These are phyloP conservation scores for Meiosimyza decipiens DNA, from an alignment of 2,888 invertebrate species.

Conservation along the genomic window DNA sequence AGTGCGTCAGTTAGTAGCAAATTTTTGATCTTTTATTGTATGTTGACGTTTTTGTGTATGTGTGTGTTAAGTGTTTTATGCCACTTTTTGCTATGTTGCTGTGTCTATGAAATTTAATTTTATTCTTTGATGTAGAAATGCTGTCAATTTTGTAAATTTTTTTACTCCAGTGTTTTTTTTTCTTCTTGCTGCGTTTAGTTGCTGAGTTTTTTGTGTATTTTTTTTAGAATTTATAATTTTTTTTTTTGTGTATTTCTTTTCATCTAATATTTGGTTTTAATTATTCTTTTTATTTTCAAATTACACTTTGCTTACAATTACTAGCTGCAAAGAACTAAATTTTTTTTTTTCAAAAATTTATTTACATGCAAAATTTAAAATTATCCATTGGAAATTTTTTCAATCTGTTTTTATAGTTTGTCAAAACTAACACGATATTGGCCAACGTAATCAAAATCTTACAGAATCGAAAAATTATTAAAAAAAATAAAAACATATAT, in stretches of 20 bases:
- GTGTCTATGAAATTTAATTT: neutral
- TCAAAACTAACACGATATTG: too few relatives aligned
- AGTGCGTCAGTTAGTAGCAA: constrained; percentile 19
- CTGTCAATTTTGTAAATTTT: neutral
- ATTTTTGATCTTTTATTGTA: neutral
- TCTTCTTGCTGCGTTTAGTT: neutral
- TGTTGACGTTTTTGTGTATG: constrained; percentile 16
- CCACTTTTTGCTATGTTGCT: neutral
- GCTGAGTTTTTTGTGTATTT: neutral
- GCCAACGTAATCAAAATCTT: too few relatives aligned
- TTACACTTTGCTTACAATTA: too few relatives aligned
- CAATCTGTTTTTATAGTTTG: too few relatives aligned
- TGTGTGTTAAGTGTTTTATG: neutral
- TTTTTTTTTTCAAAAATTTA: too few relatives aligned
- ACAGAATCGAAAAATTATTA: too few relatives aligned
- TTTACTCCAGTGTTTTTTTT: neutral
- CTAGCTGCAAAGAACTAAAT: too few relatives aligned
- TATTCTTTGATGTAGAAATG: neutral
- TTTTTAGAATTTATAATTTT: constrained; percentile 33
- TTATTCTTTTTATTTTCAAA: neutral
- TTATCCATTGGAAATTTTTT: too few relatives aligned
- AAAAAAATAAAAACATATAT: too few relatives aligned
- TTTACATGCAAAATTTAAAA: too few relatives aligned
- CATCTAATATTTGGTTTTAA: constrained; percentile 10
- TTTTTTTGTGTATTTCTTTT: constrained; percentile 17